These are phyloP conservation scores for Drosophila affinis DNA, from an alignment of 2,888 invertebrate genomes.

Conservation along the genomic window DNA sequence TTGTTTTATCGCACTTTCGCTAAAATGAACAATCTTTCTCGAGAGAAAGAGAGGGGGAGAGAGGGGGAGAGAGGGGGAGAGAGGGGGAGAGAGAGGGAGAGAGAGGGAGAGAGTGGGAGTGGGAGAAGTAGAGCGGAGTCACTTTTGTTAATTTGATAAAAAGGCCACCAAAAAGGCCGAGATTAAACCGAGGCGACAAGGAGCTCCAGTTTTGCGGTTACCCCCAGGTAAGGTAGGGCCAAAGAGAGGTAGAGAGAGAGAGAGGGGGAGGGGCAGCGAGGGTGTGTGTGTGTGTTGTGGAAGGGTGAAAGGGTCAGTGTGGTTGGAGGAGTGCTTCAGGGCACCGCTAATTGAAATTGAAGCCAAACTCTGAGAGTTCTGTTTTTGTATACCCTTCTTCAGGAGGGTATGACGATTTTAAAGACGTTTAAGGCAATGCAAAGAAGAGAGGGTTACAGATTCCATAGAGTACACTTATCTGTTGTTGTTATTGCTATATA, in stretches of 20 bases:
- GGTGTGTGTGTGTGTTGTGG: neutral
- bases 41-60: constrained; percentile 23
- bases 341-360: constrained; percentile 72
- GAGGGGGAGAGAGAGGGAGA: too few relatives aligned
- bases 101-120: too few relatives aligned
- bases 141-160: constrained; percentile 82
- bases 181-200: constrained; percentile 68
- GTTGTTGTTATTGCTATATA: too few relatives aligned
- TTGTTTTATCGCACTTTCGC: constrained; percentile 82
- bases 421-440: neutral
- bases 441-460: too few relatives aligned
- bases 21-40: constrained; percentile 74
- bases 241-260: neutral
- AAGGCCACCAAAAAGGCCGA: constrained; percentile 69
- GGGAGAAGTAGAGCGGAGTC: constrained; percentile 37
- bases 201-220: constrained; percentile 50
- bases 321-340: constrained; percentile 29
- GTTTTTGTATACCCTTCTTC: neutral
- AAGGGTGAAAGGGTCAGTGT: neutral
- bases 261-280: neutral
- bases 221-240: neutral
- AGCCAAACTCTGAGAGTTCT: constrained; percentile 48
- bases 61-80: constrained; percentile 8
- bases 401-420: neutral
- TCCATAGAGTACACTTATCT: too few relatives aligned